Percentiles rank a stretch among this genome's conserved stretches.
These are phyloP conservation scores for Pangasius djambal DNA, from an alignment of 2,797 vertebrate species.

Conservation along the genomic window DNA sequence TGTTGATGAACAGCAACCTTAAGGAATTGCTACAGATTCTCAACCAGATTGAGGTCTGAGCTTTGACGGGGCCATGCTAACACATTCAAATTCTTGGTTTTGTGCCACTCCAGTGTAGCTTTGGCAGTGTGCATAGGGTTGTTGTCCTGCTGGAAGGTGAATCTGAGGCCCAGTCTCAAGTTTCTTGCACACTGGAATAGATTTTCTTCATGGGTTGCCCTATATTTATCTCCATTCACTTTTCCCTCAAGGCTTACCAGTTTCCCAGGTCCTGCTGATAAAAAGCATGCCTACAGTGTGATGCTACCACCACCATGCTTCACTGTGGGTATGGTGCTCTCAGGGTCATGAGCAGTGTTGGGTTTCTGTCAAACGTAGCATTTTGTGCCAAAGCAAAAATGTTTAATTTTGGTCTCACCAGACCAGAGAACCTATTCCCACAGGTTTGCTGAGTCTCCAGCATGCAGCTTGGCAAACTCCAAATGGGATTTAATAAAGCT, in stretches of 20 bases:
- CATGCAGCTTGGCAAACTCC: not conserved
- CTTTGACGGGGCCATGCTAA: not conserved
- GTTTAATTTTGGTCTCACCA: not conserved
- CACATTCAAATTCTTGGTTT: not conserved
- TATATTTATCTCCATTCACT: not conserved
- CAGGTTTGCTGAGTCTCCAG: not conserved
- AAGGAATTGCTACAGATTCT: not conserved
- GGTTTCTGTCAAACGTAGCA: not conserved
- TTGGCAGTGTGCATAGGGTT: not conserved
- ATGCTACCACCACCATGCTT: not conserved
- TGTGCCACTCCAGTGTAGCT: not conserved
- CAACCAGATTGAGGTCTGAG: not conserved
- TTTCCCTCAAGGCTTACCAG: not conserved
- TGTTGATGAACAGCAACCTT: not conserved
- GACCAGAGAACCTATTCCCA: not conserved
- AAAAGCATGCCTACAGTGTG: not conserved
- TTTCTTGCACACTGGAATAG: not conserved
- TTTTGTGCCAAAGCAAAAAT: not conserved
- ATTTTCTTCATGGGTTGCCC: slow-evolving; percentile 3
- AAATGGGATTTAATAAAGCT: not conserved
- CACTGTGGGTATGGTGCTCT: not conserved
- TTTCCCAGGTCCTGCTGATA: not conserved
- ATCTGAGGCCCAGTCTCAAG: not conserved
- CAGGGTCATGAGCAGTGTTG: not conserved
- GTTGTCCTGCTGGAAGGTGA: not conserved